Percentiles rank a stretch among this genome's conserved stretches.
phyloP scores from a whole-genome alignment of 2,888 invertebrate species.

The Hydriomena furcata region DNA sequence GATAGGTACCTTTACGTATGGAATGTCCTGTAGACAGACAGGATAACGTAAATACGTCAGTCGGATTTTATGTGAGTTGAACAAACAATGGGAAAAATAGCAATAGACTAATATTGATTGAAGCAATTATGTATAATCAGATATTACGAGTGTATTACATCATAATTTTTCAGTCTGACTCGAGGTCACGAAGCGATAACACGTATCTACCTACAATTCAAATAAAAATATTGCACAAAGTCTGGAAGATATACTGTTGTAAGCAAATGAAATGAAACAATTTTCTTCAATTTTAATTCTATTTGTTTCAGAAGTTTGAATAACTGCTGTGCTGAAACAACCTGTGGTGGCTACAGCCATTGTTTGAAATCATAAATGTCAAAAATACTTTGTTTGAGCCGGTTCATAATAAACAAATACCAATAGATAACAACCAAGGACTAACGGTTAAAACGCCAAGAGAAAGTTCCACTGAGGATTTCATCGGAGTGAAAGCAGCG shows the following conservation, averaged over 20 bases:
- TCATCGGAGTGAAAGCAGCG: constrained; percentile 68
- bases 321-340: no score
- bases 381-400: no score
- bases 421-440: constrained; percentile 46
- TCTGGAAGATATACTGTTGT: neutral
- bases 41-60: no score
- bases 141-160: constrained; percentile 35
- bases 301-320: no score
- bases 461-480: constrained; percentile 76
- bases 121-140: no score
- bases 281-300: no score
- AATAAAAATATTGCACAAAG: neutral
- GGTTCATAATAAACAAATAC: neutral
- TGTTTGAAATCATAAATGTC: no score
- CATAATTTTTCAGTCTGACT: constrained; percentile 44
- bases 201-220: constrained; percentile 35
- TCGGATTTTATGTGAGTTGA: constrained; percentile 1
- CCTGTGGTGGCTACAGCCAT: no score
- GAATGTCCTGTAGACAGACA: constrained; percentile 31
- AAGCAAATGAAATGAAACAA: no score
- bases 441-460: constrained; percentile 74
- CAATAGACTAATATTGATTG: constrained; percentile 24
- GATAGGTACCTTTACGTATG: constrained; percentile 12
- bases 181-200: constrained; percentile 50
- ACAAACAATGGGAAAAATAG: no score